Percentiles rank a stretch among this genome's conserved stretches.
These are phyloP conservation scores for Axis porcinus DNA, from an alignment of 2,113 vertebrate species.

Conservation along the genomic window DNA sequence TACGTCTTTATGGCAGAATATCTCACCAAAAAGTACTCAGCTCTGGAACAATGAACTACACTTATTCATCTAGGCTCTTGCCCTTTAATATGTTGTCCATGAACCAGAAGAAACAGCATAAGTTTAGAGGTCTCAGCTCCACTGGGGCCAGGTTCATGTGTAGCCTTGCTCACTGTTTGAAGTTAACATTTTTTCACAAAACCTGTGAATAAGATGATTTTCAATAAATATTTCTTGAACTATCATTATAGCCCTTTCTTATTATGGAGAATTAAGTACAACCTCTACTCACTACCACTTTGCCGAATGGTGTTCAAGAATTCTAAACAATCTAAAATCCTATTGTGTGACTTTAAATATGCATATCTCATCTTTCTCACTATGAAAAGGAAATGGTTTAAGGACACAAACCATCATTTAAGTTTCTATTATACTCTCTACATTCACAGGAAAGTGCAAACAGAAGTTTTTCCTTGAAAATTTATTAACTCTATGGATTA, in stretches of 20 bases:
- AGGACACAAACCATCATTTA: neutral
- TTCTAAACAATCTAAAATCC: neutral
- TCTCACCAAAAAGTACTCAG: neutral
- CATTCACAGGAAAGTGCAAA: neutral
- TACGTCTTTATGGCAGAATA: neutral
- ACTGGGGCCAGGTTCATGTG: neutral
- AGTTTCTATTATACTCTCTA: neutral
- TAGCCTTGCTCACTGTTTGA: neutral
- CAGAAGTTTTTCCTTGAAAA: neutral
- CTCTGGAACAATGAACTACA: neutral
- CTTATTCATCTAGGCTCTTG: fast-evolving
- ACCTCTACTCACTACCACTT: neutral
- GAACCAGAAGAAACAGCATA: neutral
- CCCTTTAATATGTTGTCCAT: fast-evolving
- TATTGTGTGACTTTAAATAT: neutral
- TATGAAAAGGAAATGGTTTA: neutral
- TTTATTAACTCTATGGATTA: neutral
- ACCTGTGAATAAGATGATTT: neutral
- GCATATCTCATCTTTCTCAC: neutral
- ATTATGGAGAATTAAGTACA: neutral
- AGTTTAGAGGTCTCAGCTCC: neutral
- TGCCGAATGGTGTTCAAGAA: neutral
- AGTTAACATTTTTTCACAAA: neutral
- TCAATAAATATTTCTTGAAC: neutral
- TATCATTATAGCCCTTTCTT: neutral